A percentile compares a stretch with the other conserved stretches of the same genome.
Conservation (phyloP, 2,888 invertebrate species). For the Drosophila dives region DNA sequence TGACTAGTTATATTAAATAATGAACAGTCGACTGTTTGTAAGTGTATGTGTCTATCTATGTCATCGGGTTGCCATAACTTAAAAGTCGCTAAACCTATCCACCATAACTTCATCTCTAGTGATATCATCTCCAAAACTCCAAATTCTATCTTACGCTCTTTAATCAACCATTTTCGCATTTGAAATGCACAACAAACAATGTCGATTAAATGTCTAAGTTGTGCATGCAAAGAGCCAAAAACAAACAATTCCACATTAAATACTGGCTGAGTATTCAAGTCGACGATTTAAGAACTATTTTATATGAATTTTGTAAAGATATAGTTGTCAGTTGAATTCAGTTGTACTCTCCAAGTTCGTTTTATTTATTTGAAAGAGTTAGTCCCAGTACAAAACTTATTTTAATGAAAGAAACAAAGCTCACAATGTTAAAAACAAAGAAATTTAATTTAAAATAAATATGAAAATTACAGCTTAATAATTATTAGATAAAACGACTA, state of each 20-base stretch:
- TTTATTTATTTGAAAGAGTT: not conserved
- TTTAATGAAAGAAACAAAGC: no score
- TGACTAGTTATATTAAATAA: conserved; percentile 11
- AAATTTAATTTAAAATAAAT: no score
- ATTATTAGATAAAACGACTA: no score
- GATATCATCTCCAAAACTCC: conserved; percentile 44
- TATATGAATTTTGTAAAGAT: not conserved
- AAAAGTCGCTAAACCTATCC: conserved; percentile 28
- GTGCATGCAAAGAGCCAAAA: conserved; percentile 7
- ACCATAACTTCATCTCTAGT: conserved; percentile 26
- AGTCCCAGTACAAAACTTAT: not conserved
- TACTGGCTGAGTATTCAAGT: not conserved
- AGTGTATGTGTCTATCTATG: conserved; percentile 19
- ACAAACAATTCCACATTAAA: conserved; percentile 2
- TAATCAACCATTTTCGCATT: conserved; percentile 17
- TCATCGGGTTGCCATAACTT: conserved; percentile 16
- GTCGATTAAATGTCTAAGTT: conserved; percentile 46
- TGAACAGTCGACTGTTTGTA: not conserved
- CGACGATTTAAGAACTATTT: conserved; percentile 2
- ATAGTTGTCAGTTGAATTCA: no score
- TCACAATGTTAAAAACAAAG: no score
- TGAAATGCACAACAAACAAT: conserved; percentile 38
- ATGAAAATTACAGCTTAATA: no score
- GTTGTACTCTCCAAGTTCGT: not conserved
- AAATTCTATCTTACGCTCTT: conserved; percentile 13